Evolutionary conservation across 2,888 invertebrate genomes (phyloP).

Genomic region (Nomada goodeniana): DNA sequence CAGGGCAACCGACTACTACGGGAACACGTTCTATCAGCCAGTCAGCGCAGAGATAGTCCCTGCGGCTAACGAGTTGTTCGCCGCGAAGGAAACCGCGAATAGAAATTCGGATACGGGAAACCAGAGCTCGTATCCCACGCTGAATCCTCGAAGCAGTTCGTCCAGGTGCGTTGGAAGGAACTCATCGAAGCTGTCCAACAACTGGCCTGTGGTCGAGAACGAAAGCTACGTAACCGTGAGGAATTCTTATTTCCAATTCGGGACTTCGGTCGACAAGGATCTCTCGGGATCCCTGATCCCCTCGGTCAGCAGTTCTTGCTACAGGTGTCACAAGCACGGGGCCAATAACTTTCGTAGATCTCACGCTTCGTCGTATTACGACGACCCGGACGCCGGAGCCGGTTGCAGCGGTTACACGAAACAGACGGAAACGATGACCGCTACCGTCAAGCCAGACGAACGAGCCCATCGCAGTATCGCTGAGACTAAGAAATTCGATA

Average conservation of each 20-base stretch:
- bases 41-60: not conserved
- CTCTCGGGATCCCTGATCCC: conserved; percentile 16
- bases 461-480: not conserved
- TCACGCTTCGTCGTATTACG: not conserved
- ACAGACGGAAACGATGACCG: not conserved
- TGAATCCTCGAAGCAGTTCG: not conserved
- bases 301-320: conserved; percentile 32
- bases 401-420: not conserved
- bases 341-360: not conserved
- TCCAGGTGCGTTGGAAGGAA: not conserved
- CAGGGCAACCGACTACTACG: not conserved
- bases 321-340: not conserved
- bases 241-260: not conserved
- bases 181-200: not conserved
- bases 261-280: not conserved
- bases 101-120: not conserved
- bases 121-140: not conserved
- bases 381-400: not conserved
- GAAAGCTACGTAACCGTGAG: not conserved
- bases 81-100: not conserved
- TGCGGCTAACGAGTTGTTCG: not conserved
- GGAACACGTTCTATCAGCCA: not conserved
- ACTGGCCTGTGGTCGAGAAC: not conserved
- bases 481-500: not conserved
- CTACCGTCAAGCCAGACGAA: not conserved